Percentiles rank a stretch among this genome's conserved stretches.
phyloP scores from a whole-genome alignment of 2,888 invertebrate species.

The Eupithecia dodoneata region DNA sequence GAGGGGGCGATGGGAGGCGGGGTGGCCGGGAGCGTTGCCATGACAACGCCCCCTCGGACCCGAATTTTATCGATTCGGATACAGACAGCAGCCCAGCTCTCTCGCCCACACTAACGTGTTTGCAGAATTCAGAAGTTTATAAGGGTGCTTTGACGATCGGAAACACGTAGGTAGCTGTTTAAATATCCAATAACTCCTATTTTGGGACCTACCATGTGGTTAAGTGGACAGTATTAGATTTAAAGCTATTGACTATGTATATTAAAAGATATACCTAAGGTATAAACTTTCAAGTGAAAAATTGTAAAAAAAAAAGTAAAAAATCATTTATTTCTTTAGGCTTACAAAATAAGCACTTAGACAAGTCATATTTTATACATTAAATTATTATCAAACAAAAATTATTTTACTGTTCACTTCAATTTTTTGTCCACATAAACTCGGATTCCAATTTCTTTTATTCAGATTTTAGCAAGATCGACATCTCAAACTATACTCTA shows the following conservation, averaged over 20 bases:
- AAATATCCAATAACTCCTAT: conserved; percentile 9
- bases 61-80: conserved; percentile 83
- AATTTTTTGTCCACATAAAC: too few species aligned
- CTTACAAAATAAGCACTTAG: too few species aligned
- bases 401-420: too few species aligned
- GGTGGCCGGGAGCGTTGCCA: conserved; percentile 69
- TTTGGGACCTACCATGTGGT: not conserved
- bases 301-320: too few species aligned
- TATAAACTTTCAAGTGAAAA: not conserved
- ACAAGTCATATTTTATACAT: too few species aligned
- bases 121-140: conserved; percentile 79
- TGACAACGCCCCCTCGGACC: conserved; percentile 80
- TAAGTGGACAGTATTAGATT: not conserved
- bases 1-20: conserved; percentile 62
- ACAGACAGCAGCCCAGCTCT: conserved; percentile 80
- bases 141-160: conserved; percentile 56
- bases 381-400: too few species aligned
- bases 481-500: not conserved
- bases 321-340: too few species aligned
- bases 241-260: not conserved
- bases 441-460: not conserved
- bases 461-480: not conserved
- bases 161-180: conserved; percentile 25
- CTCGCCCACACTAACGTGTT: conserved; percentile 80
- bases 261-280: not conserved